Evolutionary conservation across 2,888 invertebrate genomes (phyloP).

Genomic region (Cosmopolites sordidus): DNA sequence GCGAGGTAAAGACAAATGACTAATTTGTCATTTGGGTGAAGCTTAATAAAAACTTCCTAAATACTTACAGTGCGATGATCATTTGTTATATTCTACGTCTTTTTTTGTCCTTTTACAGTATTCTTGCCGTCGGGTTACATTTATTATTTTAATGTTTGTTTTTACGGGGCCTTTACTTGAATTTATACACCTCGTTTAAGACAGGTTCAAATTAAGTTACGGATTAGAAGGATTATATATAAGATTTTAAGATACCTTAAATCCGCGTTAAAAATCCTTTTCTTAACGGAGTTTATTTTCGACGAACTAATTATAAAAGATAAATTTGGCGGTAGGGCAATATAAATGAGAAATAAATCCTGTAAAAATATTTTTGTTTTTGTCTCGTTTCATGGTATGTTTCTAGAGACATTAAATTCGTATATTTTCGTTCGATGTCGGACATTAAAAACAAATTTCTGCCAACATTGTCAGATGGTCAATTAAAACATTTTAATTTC

Average conservation of each 20-base stretch:
- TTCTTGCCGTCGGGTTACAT: constrained; percentile 25
- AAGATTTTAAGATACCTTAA: not conserved
- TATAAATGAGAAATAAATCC: too few species aligned
- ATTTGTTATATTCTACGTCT: constrained; percentile 26
- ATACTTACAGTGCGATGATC: constrained; percentile 27
- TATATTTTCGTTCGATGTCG: too few species aligned
- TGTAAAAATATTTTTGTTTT: too few species aligned
- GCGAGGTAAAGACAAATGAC: constrained; percentile 26
- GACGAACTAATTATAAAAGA: not conserved
- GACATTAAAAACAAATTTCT: too few species aligned
- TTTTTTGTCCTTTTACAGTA: constrained; percentile 21
- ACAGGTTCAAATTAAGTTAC: constrained; percentile 14
- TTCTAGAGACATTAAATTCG: too few species aligned
- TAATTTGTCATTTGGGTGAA: constrained; percentile 27
- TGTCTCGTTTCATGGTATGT: too few species aligned
- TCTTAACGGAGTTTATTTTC: not conserved
- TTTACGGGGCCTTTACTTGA: constrained; percentile 22
- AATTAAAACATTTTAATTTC: too few species aligned
- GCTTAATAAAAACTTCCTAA: constrained; percentile 29
- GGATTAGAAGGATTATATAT: not conserved
- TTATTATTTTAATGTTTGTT: constrained; percentile 29
- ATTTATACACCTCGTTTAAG: constrained; percentile 24
- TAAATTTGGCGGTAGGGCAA: not conserved
- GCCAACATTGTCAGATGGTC: too few species aligned
- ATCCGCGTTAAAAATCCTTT: constrained; percentile 2